Base-by-base conservation (phyloP, 1,140 invertebrate genomes). In the Paralvinella palmiformis region DNA sequence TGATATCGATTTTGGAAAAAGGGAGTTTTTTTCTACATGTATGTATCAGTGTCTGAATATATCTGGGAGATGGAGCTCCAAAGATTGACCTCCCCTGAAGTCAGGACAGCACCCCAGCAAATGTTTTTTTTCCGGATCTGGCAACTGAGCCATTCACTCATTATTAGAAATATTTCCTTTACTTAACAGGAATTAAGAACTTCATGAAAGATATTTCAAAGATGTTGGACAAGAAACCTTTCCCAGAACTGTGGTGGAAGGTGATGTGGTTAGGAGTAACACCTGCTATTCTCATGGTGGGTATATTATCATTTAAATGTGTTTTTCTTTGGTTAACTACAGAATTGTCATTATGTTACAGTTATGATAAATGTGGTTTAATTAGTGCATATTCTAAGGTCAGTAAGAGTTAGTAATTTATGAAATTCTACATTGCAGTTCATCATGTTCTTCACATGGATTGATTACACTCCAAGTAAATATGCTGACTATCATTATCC, bases 361-460 rank as follows among this genome's bases (percentile, higher is more conserved):
- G 53, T 56, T n/a, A 27, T 20, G 13, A 24, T 20, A 15, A 15
- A 15, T 13, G 24, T 53, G 15, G 10, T 53, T 22, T 22, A 13
- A 53, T 53, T 53, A 15, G 13, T 53, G 15, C 22, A n/a, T 53
- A 15, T 53, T 24, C 10, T 15, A 24, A 27, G 13, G 13, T 53
- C 37, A 44, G 37, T 44, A n/a, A 44, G n/a, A 44, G 37, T 13
- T 0, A n/a, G n/a, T 44, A n/a, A 44, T 13, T 15, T 13, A 44
- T 13, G n/a, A 44, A 44, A 44, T 44, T 44, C 13, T 15, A 44
- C n/a, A n/a, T 55, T 66, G 20, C 48, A 52, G 48, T 52, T 52
- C 48, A 29, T 91, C 35, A 79, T 91, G 35, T 86, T 90, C 57
- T 91, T 91, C 79, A 90, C 90, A 67, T 91, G 89, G 89, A 85